Evolutionary conservation across 2,888 invertebrate species (phyloP), one percentile per base, ranked within the genome.

Genomic region (Trachelus iudaicus): DNA sequence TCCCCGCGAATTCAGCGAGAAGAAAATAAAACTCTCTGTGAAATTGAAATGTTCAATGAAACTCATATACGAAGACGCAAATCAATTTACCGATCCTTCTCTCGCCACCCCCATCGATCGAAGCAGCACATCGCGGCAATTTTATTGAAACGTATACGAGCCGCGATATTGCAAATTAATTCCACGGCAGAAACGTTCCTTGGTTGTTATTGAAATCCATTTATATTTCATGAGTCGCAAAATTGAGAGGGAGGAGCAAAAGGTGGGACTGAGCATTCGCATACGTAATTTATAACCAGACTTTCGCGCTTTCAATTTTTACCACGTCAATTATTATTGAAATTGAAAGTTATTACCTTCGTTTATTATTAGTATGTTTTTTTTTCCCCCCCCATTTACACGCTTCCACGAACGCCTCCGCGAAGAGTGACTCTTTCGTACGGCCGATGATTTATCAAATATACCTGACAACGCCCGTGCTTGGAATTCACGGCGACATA

Each of bases 161-260:
- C 11, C 31, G 56, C 69, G 69, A 69, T 77, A 77, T 37, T 75
- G 75, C 77, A 75, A 77, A 77, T 77, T 77, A 77, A 77, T 77
- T 77, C 75, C 75, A 75, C 74, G 77, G 69, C 71, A 77, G 12
- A 23, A 34, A 35, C 77, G 75, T 75, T 75, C 71, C 77, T 77
- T 77, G 34, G 77, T 69, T 75, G 69, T 75, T 75, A 75, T 77
- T 75, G 75, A 75, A 77, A 77, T 77, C 74, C 77, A 75, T 77
- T 77, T 77, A 77, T 77, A 77, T 77, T 77, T 77, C 77, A 77
- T 71, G 75, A 77, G 69, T 69, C 69, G 69, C 33, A 33, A 69
- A 30, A 69, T 11, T 69, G 12, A 12, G 15, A 30, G 69, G 40
- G 15, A 40, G 40, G 40, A 40, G 40, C 40, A 15, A 40, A 40